Evolutionary conservation across 2,888 invertebrate genomes (phyloP).

Genomic region (Drosophila ustulata): DNA sequence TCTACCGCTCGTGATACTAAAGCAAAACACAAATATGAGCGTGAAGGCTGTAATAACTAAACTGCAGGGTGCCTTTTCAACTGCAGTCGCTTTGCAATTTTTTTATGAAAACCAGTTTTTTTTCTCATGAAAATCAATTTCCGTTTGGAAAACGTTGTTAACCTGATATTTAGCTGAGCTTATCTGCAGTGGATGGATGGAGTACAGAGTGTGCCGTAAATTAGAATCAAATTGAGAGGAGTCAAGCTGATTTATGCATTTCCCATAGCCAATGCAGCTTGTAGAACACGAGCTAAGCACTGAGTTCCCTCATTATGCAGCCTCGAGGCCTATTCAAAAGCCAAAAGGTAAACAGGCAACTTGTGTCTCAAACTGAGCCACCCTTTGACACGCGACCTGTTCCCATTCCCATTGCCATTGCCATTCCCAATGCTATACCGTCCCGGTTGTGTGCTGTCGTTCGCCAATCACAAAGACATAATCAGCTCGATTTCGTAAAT

Average conservation of each 20-base stretch:
- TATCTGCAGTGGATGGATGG: conserved; percentile 55
- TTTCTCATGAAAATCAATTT: conserved; percentile 72
- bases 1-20: background rate
- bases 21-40: background rate
- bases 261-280: conserved; percentile 52
- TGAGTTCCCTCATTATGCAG: conserved; percentile 11
- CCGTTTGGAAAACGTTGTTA: conserved; percentile 46
- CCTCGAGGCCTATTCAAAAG: conserved; percentile 46
- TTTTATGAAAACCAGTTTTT: conserved; percentile 33
- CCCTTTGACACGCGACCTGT: conserved; percentile 69
- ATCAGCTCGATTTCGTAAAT: conserved; percentile 80
- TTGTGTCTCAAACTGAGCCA: conserved; percentile 28
- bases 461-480: conserved; percentile 62
- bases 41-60: background rate
- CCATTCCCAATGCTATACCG: background rate
- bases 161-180: conserved; percentile 69
- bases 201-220: conserved; percentile 63
- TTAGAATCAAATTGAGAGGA: conserved; percentile 75
- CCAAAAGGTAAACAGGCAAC: conserved; percentile 74
- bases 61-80: background rate
- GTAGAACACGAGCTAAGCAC: conserved; percentile 49
- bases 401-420: background rate
- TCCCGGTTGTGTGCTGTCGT: background rate
- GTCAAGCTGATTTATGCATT: conserved; percentile 75
- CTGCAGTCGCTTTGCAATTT: background rate